These are phyloP conservation scores for Paramormyrops kingsleyae DNA, from an alignment of 2,113 vertebrate species.

Conservation along the genomic window DNA sequence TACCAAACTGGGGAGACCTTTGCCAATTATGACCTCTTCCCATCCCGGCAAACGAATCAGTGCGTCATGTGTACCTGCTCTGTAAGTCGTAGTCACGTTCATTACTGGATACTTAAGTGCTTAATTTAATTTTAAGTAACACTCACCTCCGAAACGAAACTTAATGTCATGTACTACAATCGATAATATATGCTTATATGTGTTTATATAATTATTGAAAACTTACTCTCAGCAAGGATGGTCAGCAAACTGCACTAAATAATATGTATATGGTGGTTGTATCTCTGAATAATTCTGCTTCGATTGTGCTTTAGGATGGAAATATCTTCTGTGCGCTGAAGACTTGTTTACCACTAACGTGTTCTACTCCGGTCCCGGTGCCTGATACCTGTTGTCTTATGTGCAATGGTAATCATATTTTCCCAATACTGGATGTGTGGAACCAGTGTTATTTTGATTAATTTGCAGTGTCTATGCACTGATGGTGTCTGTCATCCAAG, in stretches of 20 bases:
- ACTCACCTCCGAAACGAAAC: neutral
- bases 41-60: constrained; percentile 75
- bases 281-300: neutral
- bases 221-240: neutral
- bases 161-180: neutral
- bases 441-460: neutral
- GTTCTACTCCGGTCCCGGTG: constrained; percentile 62
- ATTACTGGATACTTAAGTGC: neutral
- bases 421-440: neutral
- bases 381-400: constrained; percentile 80
- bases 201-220: neutral
- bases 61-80: constrained; percentile 90
- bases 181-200: neutral
- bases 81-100: constrained; percentile 55
- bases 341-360: constrained; percentile 76
- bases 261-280: neutral
- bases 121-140: neutral
- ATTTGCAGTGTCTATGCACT: neutral
- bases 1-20: constrained; percentile 86
- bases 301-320: constrained; percentile 64
- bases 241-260: neutral
- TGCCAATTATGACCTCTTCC: constrained; percentile 73
- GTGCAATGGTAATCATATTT: constrained; percentile 74
- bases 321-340: constrained; percentile 89
- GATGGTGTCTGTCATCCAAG: neutral